Base-by-base conservation (phyloP, 2,113 vertebrate genomes). In the Clarias macrocephalus region DNA sequence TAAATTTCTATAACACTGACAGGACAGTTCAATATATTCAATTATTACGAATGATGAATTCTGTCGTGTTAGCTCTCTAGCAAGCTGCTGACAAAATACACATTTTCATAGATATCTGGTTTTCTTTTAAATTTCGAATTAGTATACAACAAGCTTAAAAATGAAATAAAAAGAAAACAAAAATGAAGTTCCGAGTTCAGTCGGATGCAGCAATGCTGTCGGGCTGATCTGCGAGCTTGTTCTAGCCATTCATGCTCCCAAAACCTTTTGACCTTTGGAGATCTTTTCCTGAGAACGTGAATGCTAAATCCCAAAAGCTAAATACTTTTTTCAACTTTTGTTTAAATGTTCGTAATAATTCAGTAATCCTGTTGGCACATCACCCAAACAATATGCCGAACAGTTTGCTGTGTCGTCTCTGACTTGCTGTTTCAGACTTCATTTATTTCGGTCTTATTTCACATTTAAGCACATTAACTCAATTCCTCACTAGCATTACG, bases 401-500 rank as follows among this genome's bases (percentile, higher is more conserved):
- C 3, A 12, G 56, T 37, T 33, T 16, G 18, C 18, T 33, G 28
- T 54, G 28, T 54, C 8, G 13, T 52, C 48, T 12, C 48, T 8
- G 75, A 33, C 85, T 5, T 66, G 88, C 88, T 86, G 83, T 90
- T 86, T 89, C 77, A 92, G 89, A 91, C 76, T 89, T 88, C 5
- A 77, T 86, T 54, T 85, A 75, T 91, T 88, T 91, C 88, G 92
- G 92, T 89, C 85, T 87, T 89, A 85, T 91, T 91, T 86, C 85
- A 90, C 70, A n/a, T 88, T 52, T 54, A 88, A 85, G 85, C 84
- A 88, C 42, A 37, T 87, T 87, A 1, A 48, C 48, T 42, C 80
- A 72, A 80, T 88, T 6, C 11, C 33, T 25, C 33, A 72, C 28
- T 59, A 57, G 2, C 28, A 28, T 73, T 87, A 83, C 87, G 83